Evolutionary conservation across 2,888 invertebrate species (phyloP).

Genomic region (Therioaphis trifolii): DNA sequence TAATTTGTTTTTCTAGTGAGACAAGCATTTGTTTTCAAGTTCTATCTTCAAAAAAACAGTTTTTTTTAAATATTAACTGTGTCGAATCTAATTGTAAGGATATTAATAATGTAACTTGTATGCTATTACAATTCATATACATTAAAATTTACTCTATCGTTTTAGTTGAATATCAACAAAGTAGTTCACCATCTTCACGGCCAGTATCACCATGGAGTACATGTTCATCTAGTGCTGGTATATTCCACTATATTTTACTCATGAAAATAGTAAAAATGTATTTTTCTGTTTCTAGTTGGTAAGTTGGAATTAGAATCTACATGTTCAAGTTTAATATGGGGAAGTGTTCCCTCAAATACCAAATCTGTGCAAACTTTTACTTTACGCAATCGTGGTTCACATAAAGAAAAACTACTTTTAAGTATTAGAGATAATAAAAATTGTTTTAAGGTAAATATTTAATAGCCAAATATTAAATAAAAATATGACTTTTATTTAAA

Average conservation of each 20-base stretch:
- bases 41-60: conserved; percentile 46
- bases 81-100: conserved; percentile 37
- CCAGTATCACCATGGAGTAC: conserved; percentile 58
- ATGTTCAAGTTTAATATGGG: conserved; percentile 61
- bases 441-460: conserved; percentile 56
- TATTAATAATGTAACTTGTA: not conserved
- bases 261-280: not conserved
- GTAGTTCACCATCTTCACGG: conserved; percentile 14
- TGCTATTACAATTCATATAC: not conserved
- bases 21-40: conserved; percentile 45
- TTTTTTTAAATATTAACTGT: conserved; percentile 37
- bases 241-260: conserved; percentile 1
- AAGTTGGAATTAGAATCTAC: conserved; percentile 63
- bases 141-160: not conserved
- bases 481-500: not conserved
- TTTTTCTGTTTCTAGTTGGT: conserved; percentile 52
- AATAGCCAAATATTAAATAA: too few species aligned
- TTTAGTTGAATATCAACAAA: conserved; percentile 39
- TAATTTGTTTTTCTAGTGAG: conserved; percentile 38
- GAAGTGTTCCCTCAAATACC: conserved; percentile 61
- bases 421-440: conserved; percentile 60
- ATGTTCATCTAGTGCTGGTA: conserved; percentile 54
- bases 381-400: conserved; percentile 63
- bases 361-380: conserved; percentile 63
- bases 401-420: conserved; percentile 62